Conservation (phyloP, 2,797 vertebrate genomes). For the Lycodopsis pacificus region DNA sequence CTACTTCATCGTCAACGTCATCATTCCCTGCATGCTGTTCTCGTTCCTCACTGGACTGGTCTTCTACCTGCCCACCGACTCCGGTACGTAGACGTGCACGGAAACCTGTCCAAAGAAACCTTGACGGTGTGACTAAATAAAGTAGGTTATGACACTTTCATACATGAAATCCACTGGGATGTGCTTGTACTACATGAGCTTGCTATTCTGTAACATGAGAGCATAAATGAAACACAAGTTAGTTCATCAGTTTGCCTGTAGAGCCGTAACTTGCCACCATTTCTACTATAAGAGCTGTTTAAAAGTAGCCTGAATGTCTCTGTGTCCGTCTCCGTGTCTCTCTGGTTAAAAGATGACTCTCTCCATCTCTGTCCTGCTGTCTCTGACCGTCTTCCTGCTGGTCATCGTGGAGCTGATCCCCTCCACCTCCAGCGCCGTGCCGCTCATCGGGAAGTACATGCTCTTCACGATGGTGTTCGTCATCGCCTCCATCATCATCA, state of each 20-base stretch:
- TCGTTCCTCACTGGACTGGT: conserved; percentile 94
- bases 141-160: not conserved
- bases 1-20: conserved; percentile 97
- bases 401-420: conserved; percentile 98
- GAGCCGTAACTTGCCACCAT: not conserved
- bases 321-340: not conserved
- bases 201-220: no score
- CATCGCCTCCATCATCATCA: conserved; percentile 97
- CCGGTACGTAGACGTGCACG: conserved; percentile 78
- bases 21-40: conserved; percentile 97
- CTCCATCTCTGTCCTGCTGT: conserved; percentile 96
- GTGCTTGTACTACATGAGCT: no score
- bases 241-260: not conserved
- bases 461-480: conserved; percentile 98
- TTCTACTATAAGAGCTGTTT: not conserved
- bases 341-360: conserved; percentile 97
- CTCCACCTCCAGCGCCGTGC: conserved; percentile 95
- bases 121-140: not conserved
- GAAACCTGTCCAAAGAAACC: no score
- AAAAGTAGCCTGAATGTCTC: not conserved
- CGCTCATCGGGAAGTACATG: conserved; percentile 98
- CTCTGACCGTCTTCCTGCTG: conserved; percentile 95
- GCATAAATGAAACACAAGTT: not conserved
- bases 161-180: not conserved
- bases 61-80: conserved; percentile 96